A percentile compares a stretch with the other conserved stretches of the same genome.
Evolutionary conservation across 2,113 vertebrate species (phyloP).

Genomic region (Pyrgilauda ruficollis): DNA sequence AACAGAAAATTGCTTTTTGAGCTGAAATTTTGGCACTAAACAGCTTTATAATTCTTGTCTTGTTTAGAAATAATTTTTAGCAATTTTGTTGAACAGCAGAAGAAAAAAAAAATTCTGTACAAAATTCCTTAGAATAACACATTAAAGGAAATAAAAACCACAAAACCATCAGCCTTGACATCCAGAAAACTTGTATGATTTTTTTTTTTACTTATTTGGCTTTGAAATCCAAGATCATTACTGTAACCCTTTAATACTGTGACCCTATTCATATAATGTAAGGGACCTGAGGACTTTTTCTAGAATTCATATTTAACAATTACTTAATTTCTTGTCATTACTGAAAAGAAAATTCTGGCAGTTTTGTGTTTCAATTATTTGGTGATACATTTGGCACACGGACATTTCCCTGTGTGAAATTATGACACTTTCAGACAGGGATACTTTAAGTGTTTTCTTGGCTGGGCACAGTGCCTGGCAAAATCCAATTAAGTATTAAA

Average conservation of each 20-base stretch:
- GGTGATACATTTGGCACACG: not conserved
- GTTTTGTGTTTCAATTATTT: not conserved
- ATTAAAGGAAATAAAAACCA: not conserved
- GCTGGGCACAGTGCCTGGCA: not conserved
- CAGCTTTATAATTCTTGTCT: not conserved
- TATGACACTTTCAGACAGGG: not conserved
- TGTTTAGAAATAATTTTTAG: not conserved
- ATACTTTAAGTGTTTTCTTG: not conserved
- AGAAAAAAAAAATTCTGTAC: not conserved
- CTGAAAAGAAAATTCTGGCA: not conserved
- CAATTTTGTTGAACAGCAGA: not conserved
- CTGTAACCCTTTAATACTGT: not conserved
- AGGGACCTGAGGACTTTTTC: fast-evolving
- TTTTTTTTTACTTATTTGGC: not conserved
- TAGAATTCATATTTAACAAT: not conserved
- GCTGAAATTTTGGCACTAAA: not conserved
- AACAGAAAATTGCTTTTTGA: not conserved
- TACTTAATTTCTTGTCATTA: not conserved
- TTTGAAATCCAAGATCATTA: not conserved
- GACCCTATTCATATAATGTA: not conserved
- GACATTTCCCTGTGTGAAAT: not conserved
- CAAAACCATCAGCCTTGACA: not conserved
- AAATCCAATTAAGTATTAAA: not conserved
- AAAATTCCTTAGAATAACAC: not conserved
- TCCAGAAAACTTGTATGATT: not conserved